Evolutionary conservation across 2,888 invertebrate genomes (phyloP), one percentile per base, ranked within the genome.

Genomic region (Hesperia comma): DNA sequence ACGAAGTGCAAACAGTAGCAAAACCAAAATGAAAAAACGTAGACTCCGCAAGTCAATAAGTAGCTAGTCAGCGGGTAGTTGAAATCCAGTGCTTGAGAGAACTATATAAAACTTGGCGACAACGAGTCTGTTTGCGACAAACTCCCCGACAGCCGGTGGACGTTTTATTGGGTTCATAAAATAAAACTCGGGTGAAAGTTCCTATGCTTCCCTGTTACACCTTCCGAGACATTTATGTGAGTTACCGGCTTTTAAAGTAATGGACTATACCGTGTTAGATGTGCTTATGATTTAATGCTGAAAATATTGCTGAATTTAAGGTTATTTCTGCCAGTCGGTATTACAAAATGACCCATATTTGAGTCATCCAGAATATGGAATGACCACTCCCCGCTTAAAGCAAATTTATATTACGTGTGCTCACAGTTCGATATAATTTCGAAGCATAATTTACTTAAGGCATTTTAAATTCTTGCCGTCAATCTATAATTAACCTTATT

Each of bases 161-260:
- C 74, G 75, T 77, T 84, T 82, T 83, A 83, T 80, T 75, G 80
- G 75, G 78, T 81, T 76, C 82, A 79, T 82, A 82, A 83, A 83
- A 80, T 79, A 80, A 81, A 84, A 81, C 75, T 62, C 49, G 41
- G 56, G 55, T 49, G 32, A 67, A 61, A 54, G 54, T 67, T 46
- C 40, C 14, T 51, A 26, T 43, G 21, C 64, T 58, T 66, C 54
- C 53, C 66, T 66, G 58, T 53, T 66, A 58, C 58, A 66, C 66
- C 66, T 64, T 64, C 41, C 10, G 41, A 58, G 57, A 64, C 64
- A 43, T 58, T 64, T 64, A 58, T 58, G 58, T 53, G 64, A 58
- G 41, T 58, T 58, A 32, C 58, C 33, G 33, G 33, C 33, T 63
- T 57, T 64, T 64, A 56, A 51, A 57, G 40, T 64, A 57, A 64